Evolutionary conservation across 92 coral and sea anemone species (phyloP).

Genomic region (Umimayanthus chanpuru): DNA sequence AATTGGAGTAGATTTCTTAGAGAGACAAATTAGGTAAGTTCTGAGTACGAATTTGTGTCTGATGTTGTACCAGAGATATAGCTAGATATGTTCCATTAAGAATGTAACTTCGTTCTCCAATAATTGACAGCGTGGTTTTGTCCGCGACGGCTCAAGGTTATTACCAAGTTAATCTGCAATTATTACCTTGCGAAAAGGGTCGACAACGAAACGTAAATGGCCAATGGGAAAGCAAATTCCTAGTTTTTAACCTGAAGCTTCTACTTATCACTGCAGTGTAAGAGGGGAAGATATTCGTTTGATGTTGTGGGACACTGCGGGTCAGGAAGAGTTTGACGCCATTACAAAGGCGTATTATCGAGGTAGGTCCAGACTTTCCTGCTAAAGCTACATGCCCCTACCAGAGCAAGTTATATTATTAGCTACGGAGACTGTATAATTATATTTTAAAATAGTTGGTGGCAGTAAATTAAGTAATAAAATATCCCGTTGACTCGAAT

Average conservation of each 20-base stretch:
- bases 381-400: neutral
- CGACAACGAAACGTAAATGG: neutral
- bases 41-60: neutral
- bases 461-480: neutral
- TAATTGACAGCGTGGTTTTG: neutral
- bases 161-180: neutral
- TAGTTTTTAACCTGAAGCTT: neutral
- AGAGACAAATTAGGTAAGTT: slow-evolving; percentile 90
- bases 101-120: neutral
- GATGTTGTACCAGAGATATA: neutral
- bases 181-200: slow-evolving; percentile 12
- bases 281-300: slow-evolving; percentile 90
- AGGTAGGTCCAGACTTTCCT: slow-evolving; percentile 58
- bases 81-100: neutral
- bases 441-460: neutral
- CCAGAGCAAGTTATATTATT: no score
- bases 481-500: neutral
- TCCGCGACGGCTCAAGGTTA: neutral
- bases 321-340: slow-evolving; percentile 99
- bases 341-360: slow-evolving; percentile 97
- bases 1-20: slow-evolving; percentile 98
- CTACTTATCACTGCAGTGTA: slow-evolving; percentile 57
- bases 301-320: slow-evolving; percentile 99
- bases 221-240: neutral
- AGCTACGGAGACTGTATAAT: neutral